Base-by-base conservation (phyloP, 2,888 invertebrate species). In the Embidobia sp. region DNA sequence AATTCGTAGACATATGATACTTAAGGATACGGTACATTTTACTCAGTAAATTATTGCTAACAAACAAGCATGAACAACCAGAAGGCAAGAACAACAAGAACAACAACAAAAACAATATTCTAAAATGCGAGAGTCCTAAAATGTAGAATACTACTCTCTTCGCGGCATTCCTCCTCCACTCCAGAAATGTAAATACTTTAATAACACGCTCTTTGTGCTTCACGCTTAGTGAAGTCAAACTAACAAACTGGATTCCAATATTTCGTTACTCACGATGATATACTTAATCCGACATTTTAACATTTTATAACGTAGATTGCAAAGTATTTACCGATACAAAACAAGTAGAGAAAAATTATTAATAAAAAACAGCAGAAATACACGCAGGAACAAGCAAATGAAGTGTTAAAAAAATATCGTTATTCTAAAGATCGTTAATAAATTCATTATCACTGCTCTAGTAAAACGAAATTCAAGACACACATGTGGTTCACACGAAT, bases 271-370 rank as follows among this genome's bases (percentile, higher is more conserved):
- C 42, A 59, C 40, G 33, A 69, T 69, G 42, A 69, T 64, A 55
- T 37, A 55, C 37, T 67, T 67, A 48, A 66, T 67, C 55, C 55
- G 55, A 69, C 55, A 72, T 72, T 67, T 42, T 37, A 66, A 59
- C 75, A 72, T 67, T 67, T 67, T 67, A 67, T 51, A 72, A 72
- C 22, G 75, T 78, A 72, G 75, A 37, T 53, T 49, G 63, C 55
- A 55, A 78, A 53, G 59, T 63, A 75, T 75, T 75, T 66, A 70
- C 59, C 53, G 26, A 63, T 44, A 51, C 55, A 66, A 18, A 55
- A 61, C 48, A 66, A 46, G 46, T 48, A 61, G 40, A 18, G 33
- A 35, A 40, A 4, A 22, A 63, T 48, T 27, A 35, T 13, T 48
- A 55, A 10, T 10, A 16, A 57, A 19, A 37, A 37, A 15, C 10